Conservation (phyloP, 2,888 invertebrate species). For the Spatulosminthurus flaviceps region DNA sequence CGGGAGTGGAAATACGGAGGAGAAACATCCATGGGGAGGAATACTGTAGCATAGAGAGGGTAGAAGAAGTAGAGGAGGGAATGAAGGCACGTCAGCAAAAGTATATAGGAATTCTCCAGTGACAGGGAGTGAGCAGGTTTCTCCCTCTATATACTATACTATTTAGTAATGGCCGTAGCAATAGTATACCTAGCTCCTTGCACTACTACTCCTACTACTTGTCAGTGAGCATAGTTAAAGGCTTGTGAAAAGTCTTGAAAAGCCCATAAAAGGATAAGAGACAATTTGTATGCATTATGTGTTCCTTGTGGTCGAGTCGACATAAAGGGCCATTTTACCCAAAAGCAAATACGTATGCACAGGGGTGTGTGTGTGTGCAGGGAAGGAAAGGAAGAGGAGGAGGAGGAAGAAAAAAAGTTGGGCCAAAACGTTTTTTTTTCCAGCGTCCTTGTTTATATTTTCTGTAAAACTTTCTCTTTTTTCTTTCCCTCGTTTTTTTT, state of each 20-base stretch:
- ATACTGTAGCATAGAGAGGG: no score
- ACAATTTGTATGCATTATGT: slow-evolving; percentile 44
- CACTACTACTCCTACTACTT: no score
- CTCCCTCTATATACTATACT: no score
- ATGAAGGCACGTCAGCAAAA: neutral
- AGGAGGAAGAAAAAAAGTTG: neutral
- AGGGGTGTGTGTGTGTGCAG: no score
- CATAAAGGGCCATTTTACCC: slow-evolving; percentile 15
- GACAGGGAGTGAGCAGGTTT: no score
- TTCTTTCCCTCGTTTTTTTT: slow-evolving; percentile 13
- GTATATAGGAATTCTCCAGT: slow-evolving; percentile 20
- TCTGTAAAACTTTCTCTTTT: slow-evolving; percentile 1
- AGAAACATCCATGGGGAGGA: no score
- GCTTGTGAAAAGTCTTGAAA: slow-evolving; percentile 26
- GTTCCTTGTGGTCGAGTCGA: slow-evolving; percentile 24
- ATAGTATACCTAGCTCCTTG: no score
- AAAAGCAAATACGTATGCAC: neutral
- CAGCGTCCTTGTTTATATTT: neutral
- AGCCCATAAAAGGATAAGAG: slow-evolving; percentile 44
- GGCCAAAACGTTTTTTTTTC: no score
- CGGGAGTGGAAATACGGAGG: neutral
- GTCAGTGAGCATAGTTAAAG: neutral
- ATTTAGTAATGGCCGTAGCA: no score
- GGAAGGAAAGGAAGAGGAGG: no score
- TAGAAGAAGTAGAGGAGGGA: neutral